A percentile compares a stretch with the other conserved stretches of the same genome.
phyloP scores from a whole-genome alignment of 2,888 invertebrate species.

The Drymonia ruficornis region DNA sequence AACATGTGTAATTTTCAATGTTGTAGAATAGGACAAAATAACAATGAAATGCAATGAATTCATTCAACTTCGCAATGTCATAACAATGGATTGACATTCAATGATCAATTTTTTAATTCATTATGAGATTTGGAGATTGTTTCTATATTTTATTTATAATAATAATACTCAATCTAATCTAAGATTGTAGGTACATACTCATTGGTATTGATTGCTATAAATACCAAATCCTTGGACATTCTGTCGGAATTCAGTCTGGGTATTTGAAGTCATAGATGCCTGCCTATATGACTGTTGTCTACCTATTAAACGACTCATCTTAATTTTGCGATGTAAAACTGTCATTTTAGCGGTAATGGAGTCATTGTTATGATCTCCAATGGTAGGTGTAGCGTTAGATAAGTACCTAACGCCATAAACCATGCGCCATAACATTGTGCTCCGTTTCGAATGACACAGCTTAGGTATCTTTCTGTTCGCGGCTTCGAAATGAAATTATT shows the following conservation, averaged over 20 bases:
- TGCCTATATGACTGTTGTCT: no score
- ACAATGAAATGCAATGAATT: constrained; percentile 57
- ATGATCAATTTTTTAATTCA: not conserved
- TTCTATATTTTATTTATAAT: no score
- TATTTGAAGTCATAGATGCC: not conserved
- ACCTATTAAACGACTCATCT: not conserved
- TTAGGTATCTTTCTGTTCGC: constrained; percentile 38
- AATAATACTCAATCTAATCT: no score
- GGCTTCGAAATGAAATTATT: constrained; percentile 19
- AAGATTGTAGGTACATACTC: no score
- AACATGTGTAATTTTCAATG: constrained; percentile 21
- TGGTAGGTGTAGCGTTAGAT: constrained; percentile 1
- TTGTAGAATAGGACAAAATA: constrained; percentile 39
- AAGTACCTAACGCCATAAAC: constrained; percentile 47
- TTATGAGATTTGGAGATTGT: not conserved
- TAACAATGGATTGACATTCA: constrained; percentile 56
- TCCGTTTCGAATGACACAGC: constrained; percentile 36
- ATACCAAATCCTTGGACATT: no score
- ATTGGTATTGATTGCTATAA: no score
- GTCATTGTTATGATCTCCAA: constrained; percentile 6
- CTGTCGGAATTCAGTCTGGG: not conserved
- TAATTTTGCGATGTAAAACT: not conserved
- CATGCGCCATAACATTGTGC: constrained; percentile 57
- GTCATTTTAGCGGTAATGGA: not conserved
- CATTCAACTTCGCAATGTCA: constrained; percentile 62